Base-by-base conservation (phyloP, 1,140 invertebrate species). In the Heterodera carotae region DNA sequence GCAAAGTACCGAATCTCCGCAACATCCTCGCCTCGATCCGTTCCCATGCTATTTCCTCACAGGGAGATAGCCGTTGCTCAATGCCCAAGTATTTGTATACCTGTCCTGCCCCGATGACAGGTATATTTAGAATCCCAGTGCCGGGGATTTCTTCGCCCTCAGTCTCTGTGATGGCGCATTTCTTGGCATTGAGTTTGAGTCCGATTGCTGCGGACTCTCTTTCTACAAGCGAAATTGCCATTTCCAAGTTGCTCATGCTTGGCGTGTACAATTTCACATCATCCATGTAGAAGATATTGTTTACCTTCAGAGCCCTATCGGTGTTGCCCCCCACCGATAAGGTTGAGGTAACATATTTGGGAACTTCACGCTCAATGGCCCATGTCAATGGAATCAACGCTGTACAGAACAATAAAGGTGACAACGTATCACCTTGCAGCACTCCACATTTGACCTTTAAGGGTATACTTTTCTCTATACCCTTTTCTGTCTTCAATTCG, bases 251-350 rank as follows among this genome's bases (percentile, higher is more conserved):
- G 25, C 18, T 12, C 4, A 3, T 2, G 5, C 4, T 33, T 18
- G 29, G 25, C 4, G 73, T 8, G 66, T 43, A 83, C 6, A 84
- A 10, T 33, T 80, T 80, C n/a, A 80, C 27, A 56, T 80, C 79
- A 70, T 80, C 79, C 81, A 80, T 79, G 53, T 84, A 80, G 82
- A 81, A 81, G 7, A 83, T 22, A 25, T 31, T 74, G 27, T 80
- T 81, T n/a, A 79, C 6, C n/a, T 33, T 31, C 31, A 79, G 7
- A 12, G 25, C 25, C 27, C 27, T 80, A 27, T 31, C 22, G 15
- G 18, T 33, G 33, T 48, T 31, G 18, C 69, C 10, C 22, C 29
- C 25, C 6, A 12, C 25, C 10, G 62, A n/a, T 27, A 31, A 12
- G 18, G 39, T 80, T n/a, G 12, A 5, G 27, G 69, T 34, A 29